Base-by-base conservation (phyloP, 2,888 invertebrate genomes). In the Drosophila lutescens region DNA sequence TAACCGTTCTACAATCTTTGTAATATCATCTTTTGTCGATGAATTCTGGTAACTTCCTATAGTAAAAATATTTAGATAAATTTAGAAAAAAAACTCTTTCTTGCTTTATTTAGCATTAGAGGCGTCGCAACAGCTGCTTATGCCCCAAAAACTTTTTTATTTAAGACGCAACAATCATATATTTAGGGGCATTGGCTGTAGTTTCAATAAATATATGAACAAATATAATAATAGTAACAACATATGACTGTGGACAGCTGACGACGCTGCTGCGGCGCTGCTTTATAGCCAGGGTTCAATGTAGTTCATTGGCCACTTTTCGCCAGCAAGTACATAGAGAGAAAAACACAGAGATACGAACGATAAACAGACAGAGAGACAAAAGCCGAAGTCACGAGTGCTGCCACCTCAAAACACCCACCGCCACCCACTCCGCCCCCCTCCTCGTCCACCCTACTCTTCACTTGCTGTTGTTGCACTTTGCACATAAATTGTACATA, bases 271-370 rank as follows among this genome's bases (percentile, higher is more conserved):
- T 59, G 58, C 63, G 26, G 46, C 68, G 43, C 70, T 67, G 79
- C 81, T 69, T 41, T 53, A 68, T 47, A 61, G 76, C 74, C 85
- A 87, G 80, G 86, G 86, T 89, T 86, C 86, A 86, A 86, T 86
- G 86, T 88, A 89, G 86, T 86, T 86, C 89, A 86, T 86, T 89
- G 85, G 88, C 88, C 85, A 89, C 86, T 86, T 89, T 85, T 77
- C 74, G 87, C 89, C 77, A 86, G 75, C 75, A 75, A 69, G 68
- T 46, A 62, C 23, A 63, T 56, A 62, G 61, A 62, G 61, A 61
- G 41, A 56, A 47, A 60, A 32, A 66, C 36, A 66, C 51, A 74
- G 41, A 74, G 62, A 74, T 69, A 72, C 70, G 51, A 41, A 32
- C 46, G 46, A 69, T 71, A 71, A 71, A 71, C 38, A 49, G 41